Conservation (phyloP, 2,888 invertebrate species). For the Synanthedon formicaeformis region DNA sequence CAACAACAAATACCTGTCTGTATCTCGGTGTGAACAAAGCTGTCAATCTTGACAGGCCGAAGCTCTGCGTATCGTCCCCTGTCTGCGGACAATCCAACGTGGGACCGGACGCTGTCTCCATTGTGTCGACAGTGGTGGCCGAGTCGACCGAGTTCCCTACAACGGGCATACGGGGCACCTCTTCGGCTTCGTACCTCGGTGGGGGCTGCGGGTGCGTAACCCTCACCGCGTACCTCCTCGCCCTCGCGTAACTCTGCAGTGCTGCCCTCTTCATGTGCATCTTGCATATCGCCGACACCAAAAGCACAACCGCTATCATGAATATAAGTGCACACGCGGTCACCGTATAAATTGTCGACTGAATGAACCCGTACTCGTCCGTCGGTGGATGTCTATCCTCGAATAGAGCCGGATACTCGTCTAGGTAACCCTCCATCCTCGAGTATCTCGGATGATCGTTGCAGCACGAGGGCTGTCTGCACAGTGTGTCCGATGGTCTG, state of each 20-base stretch:
- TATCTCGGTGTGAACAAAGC: conserved; percentile 54
- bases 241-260: conserved; percentile 39
- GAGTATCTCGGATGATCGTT: conserved; percentile 30
- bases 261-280: conserved; percentile 63
- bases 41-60: conserved; percentile 42
- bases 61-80: conserved; percentile 11
- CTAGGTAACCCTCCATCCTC: conserved; percentile 26
- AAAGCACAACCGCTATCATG: conserved; percentile 60
- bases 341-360: conserved; percentile 62
- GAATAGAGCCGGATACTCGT: conserved; percentile 37
- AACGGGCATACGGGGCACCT: too few species aligned
- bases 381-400: conserved; percentile 45
- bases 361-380: conserved; percentile 59
- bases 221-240: conserved; percentile 15
- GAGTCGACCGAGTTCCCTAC: background rate
- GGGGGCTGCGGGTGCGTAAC: too few species aligned
- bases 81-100: conserved; percentile 6
- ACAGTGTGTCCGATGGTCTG: conserved; percentile 26
- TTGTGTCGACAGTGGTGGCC: background rate
- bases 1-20: conserved; percentile 29
- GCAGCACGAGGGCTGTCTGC: conserved; percentile 53
- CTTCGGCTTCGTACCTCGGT: too few species aligned
- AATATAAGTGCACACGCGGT: conserved; percentile 62
- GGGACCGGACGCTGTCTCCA: background rate
- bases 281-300: conserved; percentile 62